Conservation (phyloP, 2,797 vertebrate species). For the Acrossocheilus fasciatus region DNA sequence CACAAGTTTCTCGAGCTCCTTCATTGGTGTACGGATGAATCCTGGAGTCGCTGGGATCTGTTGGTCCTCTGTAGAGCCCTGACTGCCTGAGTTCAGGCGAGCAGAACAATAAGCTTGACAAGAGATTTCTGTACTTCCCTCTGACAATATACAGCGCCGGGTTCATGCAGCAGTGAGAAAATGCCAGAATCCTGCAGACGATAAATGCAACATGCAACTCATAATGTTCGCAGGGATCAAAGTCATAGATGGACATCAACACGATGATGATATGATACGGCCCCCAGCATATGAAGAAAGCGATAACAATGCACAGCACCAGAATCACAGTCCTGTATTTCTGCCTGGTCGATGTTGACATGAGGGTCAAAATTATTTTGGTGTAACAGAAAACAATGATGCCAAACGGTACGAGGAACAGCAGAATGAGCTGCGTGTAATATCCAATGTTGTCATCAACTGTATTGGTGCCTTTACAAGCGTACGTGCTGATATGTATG, state of each 20-base stretch:
- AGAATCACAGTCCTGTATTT: slow-evolving; percentile 67
- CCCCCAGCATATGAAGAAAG: slow-evolving; percentile 77
- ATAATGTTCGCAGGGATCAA: fast-evolving
- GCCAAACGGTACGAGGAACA: slow-evolving; percentile 73
- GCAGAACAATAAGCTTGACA: slow-evolving; percentile 62
- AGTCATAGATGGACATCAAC: background rate
- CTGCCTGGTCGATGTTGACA: slow-evolving; percentile 58
- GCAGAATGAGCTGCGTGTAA: slow-evolving; percentile 69
- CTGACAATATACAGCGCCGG: slow-evolving; percentile 73
- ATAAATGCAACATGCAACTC: background rate
- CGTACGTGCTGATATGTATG: fast-evolving
- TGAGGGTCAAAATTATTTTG: slow-evolving; percentile 69
- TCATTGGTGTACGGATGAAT: slow-evolving; percentile 26
- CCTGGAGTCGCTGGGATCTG: slow-evolving; percentile 39
- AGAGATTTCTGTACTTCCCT: slow-evolving; percentile 63
- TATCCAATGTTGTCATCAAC: slow-evolving; percentile 46
- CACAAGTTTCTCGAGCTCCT: background rate
- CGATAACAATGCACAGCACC: slow-evolving; percentile 69
- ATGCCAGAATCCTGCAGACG: slow-evolving; percentile 70
- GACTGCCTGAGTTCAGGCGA: background rate
- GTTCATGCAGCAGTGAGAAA: slow-evolving; percentile 79
- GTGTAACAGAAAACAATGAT: slow-evolving; percentile 74
- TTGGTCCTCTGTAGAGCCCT: background rate
- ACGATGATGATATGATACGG: slow-evolving; percentile 72
- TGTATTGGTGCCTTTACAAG: slow-evolving; percentile 20